These are phyloP conservation scores for Gallinago nigripennis DNA, from an alignment of 2,797 vertebrate genomes.

Conservation along the genomic window DNA sequence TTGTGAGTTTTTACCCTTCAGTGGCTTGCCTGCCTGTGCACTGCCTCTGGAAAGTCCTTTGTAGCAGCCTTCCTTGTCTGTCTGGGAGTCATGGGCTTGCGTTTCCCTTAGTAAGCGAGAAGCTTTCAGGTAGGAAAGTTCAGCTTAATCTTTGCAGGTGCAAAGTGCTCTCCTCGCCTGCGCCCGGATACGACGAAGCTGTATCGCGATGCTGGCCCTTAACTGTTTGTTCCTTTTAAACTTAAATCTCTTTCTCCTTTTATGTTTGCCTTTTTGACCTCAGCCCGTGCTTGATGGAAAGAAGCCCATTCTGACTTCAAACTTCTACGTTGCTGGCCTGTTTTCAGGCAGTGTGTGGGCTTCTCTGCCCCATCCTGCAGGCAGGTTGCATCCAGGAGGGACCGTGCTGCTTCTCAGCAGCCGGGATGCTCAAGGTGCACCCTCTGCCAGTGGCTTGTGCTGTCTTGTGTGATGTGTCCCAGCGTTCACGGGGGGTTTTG, in stretches of 20 bases:
- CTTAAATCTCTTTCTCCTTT: not conserved
- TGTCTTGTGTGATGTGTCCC: not conserved
- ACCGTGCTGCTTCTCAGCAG: not conserved
- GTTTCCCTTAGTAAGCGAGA: not conserved
- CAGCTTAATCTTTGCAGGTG: not conserved
- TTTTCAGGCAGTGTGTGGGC: not conserved
- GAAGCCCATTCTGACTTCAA: not conserved
- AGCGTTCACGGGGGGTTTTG: not conserved
- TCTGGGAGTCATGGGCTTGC: not conserved
- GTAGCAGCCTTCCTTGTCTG: not conserved
- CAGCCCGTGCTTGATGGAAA: not conserved
- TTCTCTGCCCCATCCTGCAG: not conserved
- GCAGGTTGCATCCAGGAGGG: not conserved
- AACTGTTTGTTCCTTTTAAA: not conserved
- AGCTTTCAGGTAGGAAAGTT: not conserved
- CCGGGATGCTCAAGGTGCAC: not conserved
- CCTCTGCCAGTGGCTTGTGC: not conserved
- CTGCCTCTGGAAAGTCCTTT: not conserved
- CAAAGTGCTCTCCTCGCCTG: not conserved
- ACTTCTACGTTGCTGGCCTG: too few relatives aligned
- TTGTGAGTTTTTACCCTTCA: not conserved
- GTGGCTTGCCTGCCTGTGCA: not conserved
- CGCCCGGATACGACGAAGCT: rapidly evolving
- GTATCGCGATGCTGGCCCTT: rapidly evolving
- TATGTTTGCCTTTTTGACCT: not conserved